Evolutionary conservation across 1,140 invertebrate genomes (phyloP), one percentile per base, ranked within the genome.

Genomic region (Penaeus indicus): DNA sequence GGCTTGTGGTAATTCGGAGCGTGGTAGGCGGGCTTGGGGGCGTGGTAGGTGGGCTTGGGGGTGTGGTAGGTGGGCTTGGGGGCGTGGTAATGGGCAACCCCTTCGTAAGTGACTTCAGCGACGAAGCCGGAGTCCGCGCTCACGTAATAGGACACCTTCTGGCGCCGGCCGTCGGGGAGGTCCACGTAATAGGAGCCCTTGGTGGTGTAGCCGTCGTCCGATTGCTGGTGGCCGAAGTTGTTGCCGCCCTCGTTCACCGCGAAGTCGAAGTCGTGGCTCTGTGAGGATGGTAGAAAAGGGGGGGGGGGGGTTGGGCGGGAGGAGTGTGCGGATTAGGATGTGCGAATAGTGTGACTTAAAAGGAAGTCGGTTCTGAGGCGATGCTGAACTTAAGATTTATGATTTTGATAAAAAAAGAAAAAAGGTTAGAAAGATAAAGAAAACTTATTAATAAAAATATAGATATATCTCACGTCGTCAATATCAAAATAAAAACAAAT

Each of bases 161-260:
- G 91, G 22, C 85, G 88, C 7, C 91, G 91, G 60, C 91, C 91
- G 81, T 92, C 91, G 18, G 91, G 91, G 47, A 92, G 90, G 25
- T 89, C 67, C 32, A 92, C 91, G 90, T 93, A 94, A 89, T 94
- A 94, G 64, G 93, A 93, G 86, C 92, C 92, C n/a, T 92, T 91
- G 69, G 88, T 79, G 42, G 90, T 84, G 87, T 91, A 77, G 22
- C 90, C 87, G 77, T 90, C 90, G 42, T 88, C 77, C 22, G 82
- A 82, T 81, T 92, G 91, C 21, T 91, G 67, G 85, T 90, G 90
- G 19, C 90, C 85, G 90, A 90, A 91, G 86, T 89, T 90, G 84
- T 91, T 90, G 85, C 89, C 62, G 69, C 78, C 81, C n/a, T 84
- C 89, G n/a, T 75, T 62, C n/a, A 85, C 88, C 13, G 27, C n/a